Conservation (phyloP, 1,140 invertebrate genomes). For the Tribolium castaneum region DNA sequence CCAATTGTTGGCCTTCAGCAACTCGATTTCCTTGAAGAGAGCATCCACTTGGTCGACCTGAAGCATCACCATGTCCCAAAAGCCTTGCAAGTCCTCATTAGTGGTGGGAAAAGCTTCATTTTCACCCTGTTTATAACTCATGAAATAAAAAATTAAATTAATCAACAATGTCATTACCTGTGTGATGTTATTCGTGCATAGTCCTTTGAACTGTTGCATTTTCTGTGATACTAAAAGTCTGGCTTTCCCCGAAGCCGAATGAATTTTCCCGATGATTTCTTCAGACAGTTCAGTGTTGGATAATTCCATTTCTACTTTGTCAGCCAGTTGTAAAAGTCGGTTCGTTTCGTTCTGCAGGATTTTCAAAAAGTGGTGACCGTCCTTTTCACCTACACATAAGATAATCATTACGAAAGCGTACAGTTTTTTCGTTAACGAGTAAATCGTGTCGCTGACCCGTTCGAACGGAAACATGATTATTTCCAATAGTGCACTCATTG, state of each 20-base stretch:
- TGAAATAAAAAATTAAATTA: not conserved
- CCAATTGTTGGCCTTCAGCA: slow-evolving; percentile 79
- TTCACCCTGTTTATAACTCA: slow-evolving; percentile 66
- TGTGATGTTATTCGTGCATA: slow-evolving; percentile 82
- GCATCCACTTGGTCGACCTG: slow-evolving; percentile 86
- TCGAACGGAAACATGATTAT: not conserved
- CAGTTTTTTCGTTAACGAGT: slow-evolving; percentile 8
- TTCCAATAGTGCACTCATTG: not conserved
- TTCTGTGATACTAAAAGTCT: slow-evolving; percentile 90
- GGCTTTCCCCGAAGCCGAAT: slow-evolving; percentile 92
- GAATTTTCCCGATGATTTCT: slow-evolving; percentile 83
- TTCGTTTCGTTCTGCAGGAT: slow-evolving; percentile 79
- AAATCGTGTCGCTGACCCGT: not conserved
- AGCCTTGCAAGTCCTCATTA: slow-evolving; percentile 89
- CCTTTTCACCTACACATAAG: slow-evolving; percentile 62
- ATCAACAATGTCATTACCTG: slow-evolving; percentile 65
- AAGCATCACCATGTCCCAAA: slow-evolving; percentile 97
- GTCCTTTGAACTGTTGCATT: slow-evolving; percentile 92
- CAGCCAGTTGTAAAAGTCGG: slow-evolving; percentile 75
- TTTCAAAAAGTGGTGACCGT: slow-evolving; percentile 82
- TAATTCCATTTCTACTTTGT: slow-evolving; percentile 72
- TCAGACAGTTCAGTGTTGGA: slow-evolving; percentile 72
- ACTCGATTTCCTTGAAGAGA: slow-evolving; percentile 81
- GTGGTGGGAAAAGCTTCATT: slow-evolving; percentile 90
- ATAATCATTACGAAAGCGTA: not conserved